A percentile compares a stretch with the other conserved stretches of the same genome.
phyloP scores from a whole-genome alignment of 2,113 vertebrate genomes.

The Malurus elegans region DNA sequence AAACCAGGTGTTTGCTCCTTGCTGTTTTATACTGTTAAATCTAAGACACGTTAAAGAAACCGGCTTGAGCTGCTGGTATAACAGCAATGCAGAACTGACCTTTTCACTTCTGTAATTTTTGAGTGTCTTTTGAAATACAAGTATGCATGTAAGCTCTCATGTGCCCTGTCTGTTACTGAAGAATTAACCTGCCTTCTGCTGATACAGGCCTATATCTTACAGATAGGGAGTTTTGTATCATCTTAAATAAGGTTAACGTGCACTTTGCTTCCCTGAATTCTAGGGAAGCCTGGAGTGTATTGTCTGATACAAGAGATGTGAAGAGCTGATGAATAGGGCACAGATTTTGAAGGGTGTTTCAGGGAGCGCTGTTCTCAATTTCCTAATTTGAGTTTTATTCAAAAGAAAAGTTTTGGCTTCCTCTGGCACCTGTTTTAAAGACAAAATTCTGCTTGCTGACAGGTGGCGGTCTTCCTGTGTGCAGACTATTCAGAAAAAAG shows the following conservation, averaged over 20 bases:
- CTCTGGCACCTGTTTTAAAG: background rate
- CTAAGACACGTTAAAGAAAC: background rate
- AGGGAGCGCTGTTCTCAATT: rapidly evolving
- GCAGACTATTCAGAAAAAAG: background rate
- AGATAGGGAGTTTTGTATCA: rapidly evolving
- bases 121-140: background rate
- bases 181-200: background rate
- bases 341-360: background rate
- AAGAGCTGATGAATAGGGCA: background rate
- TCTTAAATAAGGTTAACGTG: background rate
- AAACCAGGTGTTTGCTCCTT: background rate
- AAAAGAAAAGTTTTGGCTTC: background rate
- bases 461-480: background rate
- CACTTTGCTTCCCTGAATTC: rapidly evolving
- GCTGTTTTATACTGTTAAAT: background rate
- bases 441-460: background rate
- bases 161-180: background rate
- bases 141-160: background rate
- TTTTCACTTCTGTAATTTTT: background rate
- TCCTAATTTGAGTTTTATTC: background rate
- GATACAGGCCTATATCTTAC: rapidly evolving
- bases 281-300: background rate
- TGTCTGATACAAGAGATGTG: background rate
- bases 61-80: background rate
- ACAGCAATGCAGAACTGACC: rapidly evolving